Conservation (phyloP, 1,140 invertebrate species). For the Drosophila elegans region DNA sequence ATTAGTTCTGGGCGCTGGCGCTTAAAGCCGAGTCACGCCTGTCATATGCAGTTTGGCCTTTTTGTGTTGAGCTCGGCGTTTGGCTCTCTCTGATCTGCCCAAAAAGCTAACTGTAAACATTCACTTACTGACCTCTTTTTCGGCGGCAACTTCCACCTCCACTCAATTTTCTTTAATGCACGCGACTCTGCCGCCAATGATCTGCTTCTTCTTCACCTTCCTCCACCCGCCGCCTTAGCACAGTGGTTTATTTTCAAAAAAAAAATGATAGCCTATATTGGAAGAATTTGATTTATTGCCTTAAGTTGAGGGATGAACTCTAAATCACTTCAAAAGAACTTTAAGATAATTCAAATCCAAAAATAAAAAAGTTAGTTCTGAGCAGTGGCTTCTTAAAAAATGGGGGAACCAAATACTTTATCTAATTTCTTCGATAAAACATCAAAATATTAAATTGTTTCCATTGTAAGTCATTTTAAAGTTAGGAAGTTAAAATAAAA, state of each 20-base stretch:
- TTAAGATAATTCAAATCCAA: no score
- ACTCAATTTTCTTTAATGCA: constrained; percentile 80
- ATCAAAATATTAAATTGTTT: no score
- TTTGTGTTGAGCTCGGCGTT: constrained; percentile 20
- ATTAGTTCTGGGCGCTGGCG: constrained; percentile 73
- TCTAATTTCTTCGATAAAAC: no score
- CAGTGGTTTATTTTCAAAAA: constrained; percentile 15
- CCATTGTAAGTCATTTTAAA: no score
- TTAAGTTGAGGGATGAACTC: neutral
- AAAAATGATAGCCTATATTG: neutral
- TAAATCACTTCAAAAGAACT: neutral
- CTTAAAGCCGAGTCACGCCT: constrained; percentile 70
- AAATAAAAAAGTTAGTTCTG: neutral
- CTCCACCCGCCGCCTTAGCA: constrained; percentile 18
- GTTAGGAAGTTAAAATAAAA: no score
- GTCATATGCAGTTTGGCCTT: constrained; percentile 71
- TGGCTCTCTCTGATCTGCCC: constrained; percentile 68
- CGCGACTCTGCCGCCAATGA: constrained; percentile 66
- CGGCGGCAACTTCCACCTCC: constrained; percentile 38
- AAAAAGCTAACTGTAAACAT: constrained; percentile 82
- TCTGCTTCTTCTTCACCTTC: constrained; percentile 28
- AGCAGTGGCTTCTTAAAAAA: neutral
- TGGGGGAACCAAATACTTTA: no score
- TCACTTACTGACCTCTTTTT: constrained; percentile 81
- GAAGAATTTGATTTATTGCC: neutral